phyloP scores from a whole-genome alignment of 1,140 invertebrate species.

The Wiebesia pumilae region DNA sequence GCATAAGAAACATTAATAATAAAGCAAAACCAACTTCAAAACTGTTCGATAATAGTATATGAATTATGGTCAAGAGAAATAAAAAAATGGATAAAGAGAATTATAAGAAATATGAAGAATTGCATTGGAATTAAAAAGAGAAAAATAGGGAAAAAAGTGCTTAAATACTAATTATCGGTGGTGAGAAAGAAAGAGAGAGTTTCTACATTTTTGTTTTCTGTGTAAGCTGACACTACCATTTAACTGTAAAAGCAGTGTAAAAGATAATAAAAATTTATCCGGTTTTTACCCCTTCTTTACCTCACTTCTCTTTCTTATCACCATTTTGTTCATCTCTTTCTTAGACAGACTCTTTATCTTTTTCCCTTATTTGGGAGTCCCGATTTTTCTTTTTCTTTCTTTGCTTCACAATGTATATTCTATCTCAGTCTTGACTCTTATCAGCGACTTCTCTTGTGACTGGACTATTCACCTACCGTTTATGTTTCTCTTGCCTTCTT shows the following conservation, averaged over 20 bases:
- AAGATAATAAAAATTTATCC: constrained; percentile 67
- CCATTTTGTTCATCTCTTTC: not conserved
- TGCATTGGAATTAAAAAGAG: not conserved
- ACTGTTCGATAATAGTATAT: no score
- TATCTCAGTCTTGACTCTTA: constrained; percentile 3
- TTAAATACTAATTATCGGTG: constrained; percentile 24
- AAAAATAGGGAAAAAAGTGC: not conserved
- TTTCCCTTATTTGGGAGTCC: not conserved
- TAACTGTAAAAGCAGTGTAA: constrained; percentile 45
- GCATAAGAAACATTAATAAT: no score
- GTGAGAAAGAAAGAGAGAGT: constrained; percentile 49
- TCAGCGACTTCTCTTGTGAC: constrained; percentile 28
- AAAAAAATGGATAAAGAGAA: not conserved
- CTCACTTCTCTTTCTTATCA: not conserved
- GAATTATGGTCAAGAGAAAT: not conserved
- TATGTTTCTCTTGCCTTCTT: constrained; percentile 1
- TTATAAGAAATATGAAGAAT: not conserved
- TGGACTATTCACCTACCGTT: constrained; percentile 16
- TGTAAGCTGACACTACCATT: constrained; percentile 16
- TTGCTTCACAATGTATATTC: constrained; percentile 29
- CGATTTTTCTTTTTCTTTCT: constrained; percentile 1
- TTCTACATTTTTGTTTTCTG: constrained; percentile 56
- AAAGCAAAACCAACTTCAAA: no score
- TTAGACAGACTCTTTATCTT: constrained; percentile 14
- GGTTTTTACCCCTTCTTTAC: constrained; percentile 57